Percentiles rank a stretch among this genome's conserved stretches.
phyloP scores from a whole-genome alignment of 2,113 vertebrate species.

The Pavo muticus region DNA sequence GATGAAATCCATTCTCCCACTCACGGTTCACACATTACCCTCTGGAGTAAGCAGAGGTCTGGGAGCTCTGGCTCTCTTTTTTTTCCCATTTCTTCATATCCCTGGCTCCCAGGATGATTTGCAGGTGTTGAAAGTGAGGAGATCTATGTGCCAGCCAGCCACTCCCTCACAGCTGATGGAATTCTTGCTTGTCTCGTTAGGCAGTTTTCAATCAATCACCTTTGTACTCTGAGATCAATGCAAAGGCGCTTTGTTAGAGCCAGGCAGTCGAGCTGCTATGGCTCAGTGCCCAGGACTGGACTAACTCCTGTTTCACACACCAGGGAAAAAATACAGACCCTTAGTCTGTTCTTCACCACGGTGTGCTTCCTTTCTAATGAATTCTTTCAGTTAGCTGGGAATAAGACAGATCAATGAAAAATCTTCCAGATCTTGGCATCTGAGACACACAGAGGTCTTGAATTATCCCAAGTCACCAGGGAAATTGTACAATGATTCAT shows the following conservation, averaged over 20 bases:
- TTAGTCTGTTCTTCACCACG: not conserved
- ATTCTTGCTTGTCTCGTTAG: not conserved
- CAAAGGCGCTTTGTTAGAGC: not conserved
- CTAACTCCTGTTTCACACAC: not conserved
- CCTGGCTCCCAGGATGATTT: not conserved
- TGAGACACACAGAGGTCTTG: not conserved
- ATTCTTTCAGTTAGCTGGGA: not conserved
- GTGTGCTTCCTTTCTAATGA: not conserved
- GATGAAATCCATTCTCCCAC: not conserved
- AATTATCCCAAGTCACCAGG: not conserved
- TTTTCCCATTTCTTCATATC: not conserved
- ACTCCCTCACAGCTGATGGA: not conserved
- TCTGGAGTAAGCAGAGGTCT: not conserved
- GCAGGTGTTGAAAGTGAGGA: not conserved
- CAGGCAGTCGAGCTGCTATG: not conserved
- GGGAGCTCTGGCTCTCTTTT: not conserved
- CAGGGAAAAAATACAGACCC: not conserved
- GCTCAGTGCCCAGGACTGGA: not conserved
- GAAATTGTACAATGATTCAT: not conserved
- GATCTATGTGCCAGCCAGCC: not conserved
- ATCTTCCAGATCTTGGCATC: not conserved
- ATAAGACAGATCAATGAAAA: not conserved
- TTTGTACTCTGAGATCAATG: constrained; percentile 1
- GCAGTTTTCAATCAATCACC: constrained; percentile 12
- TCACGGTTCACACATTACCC: not conserved